Base-by-base conservation (phyloP, 2,113 vertebrate species). In the Morone chrysops region DNA sequence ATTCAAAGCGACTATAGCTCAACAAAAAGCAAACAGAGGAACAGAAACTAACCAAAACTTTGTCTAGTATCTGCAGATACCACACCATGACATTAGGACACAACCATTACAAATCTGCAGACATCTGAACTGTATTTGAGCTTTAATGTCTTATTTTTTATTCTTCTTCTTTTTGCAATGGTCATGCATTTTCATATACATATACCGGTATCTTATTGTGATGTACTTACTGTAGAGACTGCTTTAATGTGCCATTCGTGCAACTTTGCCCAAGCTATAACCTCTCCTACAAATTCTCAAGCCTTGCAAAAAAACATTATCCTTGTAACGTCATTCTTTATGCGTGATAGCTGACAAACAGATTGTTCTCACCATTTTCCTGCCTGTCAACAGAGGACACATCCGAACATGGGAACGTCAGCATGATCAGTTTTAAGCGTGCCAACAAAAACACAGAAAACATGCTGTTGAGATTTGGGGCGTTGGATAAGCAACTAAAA, bases 281-380 rank as follows among this genome's bases (percentile, higher is more conserved):
- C 51, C 48, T 43, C 20, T 45, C 36, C n/a, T 36, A 16, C 13
- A 75, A 48, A 81, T 61, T 9, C 40, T 60, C 22, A 1, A 10
- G 12, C 25, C 12, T 43, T 40, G 14, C 6, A 75, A 56, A 69
- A 69, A 54, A 1, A 76, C 13, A 75, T 22, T 13, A 25, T 38
- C 2, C 8, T 4, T 3, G 8, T 1, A 47, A 56, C 2, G 18
- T 36, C 38, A 43, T 36, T 43, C 0, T 72, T 51, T 18, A 69
- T 31, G 14, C 4, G 20, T 66, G 16, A 63, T 12, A 13, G 10
- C 17, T 6, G 43, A 22, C 25, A 82, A 82, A 71, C 4, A 53
- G 1, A 50, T 25, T 4, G 11, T 22, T 51, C 85, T 88, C 85
- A 87, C 91, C 91, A 54, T 20, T 50, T 41, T 65, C 17, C 45